These are phyloP conservation scores for Eumeta japonica DNA, from an alignment of 1,140 invertebrate genomes.

Conservation along the genomic window DNA sequence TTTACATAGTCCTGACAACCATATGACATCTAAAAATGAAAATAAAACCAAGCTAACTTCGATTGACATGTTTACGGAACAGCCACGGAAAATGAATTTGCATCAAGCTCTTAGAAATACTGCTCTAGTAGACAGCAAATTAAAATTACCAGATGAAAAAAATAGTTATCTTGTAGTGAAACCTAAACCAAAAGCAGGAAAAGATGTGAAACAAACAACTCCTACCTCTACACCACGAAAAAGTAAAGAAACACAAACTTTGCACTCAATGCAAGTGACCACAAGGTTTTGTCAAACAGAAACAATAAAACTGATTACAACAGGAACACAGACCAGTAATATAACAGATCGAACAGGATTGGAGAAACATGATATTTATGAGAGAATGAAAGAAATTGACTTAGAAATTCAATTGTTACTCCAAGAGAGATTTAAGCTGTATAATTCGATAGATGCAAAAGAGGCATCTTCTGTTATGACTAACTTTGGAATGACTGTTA, in stretches of 20 bases:
- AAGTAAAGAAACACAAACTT: conserved; percentile 34
- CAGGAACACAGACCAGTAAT: conserved; percentile 27
- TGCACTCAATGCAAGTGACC: conserved; percentile 14
- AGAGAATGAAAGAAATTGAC: conserved; percentile 55
- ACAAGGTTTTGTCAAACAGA: conserved; percentile 30
- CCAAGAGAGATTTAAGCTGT: conserved; percentile 54
- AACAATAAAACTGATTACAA: conserved; percentile 17
- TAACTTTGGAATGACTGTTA: conserved; percentile 38
- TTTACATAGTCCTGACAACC: not conserved
- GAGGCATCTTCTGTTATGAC: conserved; percentile 22
- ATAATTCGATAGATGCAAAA: conserved; percentile 42
- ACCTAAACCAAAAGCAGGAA: too few species aligned
- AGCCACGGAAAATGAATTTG: conserved; percentile 27
- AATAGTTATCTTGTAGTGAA: too few species aligned
- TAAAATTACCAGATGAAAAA: conserved; percentile 10
- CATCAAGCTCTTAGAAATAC: conserved; percentile 47
- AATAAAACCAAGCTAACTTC: conserved; percentile 33
- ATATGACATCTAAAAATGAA: not conserved
- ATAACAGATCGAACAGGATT: too few species aligned
- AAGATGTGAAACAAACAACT: too few species aligned
- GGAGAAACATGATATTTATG: conserved; percentile 25
- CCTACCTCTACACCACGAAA: too few species aligned
- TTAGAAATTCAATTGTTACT: conserved; percentile 49
- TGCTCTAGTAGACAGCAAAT: conserved; percentile 12
- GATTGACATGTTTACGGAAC: conserved; percentile 44